Conservation (phyloP, 2,888 invertebrate species). For the Acleris cristana region DNA sequence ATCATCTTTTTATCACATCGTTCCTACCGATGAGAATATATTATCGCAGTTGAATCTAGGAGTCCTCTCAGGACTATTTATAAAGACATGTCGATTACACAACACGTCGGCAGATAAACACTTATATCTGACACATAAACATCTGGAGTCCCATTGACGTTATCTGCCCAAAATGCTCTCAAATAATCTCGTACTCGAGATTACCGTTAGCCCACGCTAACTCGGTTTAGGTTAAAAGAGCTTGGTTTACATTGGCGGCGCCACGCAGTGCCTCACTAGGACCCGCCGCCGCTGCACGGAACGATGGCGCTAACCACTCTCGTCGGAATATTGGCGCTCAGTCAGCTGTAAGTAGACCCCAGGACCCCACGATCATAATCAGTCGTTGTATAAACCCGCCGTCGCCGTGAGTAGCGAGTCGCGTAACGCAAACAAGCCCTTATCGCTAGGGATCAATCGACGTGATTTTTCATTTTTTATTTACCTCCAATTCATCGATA, state of each 20-base stretch:
- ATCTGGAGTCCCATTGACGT: conserved; percentile 45
- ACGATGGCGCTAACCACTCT: conserved; percentile 57
- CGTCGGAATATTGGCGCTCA: conserved; percentile 64
- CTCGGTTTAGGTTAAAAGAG: conserved; percentile 39
- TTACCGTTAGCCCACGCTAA: conserved; percentile 46
- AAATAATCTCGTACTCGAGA: conserved; percentile 49
- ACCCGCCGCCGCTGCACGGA: conserved; percentile 56
- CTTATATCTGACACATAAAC: background rate
- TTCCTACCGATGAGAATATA: background rate
- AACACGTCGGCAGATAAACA: no score
- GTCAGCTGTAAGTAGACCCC: conserved; percentile 66
- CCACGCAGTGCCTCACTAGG: conserved; percentile 53
- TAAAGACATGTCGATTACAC: no score
- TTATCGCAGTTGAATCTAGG: background rate
- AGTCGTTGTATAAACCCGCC: conserved; percentile 15
- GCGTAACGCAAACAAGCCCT: conserved; percentile 28
- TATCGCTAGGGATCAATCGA: conserved; percentile 27
- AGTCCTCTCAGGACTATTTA: no score
- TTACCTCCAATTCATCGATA: background rate
- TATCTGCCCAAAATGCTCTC: conserved; percentile 50
- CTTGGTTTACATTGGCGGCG: conserved; percentile 20
- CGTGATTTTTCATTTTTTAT: conserved; percentile 1
- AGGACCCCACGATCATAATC: background rate
- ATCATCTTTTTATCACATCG: background rate
- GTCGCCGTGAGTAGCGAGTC: background rate